A percentile compares a stretch with the other conserved stretches of the same genome.
These are phyloP conservation scores for Heliconius hewitsoni DNA, from an alignment of 1,140 invertebrate species.

Conservation along the genomic window DNA sequence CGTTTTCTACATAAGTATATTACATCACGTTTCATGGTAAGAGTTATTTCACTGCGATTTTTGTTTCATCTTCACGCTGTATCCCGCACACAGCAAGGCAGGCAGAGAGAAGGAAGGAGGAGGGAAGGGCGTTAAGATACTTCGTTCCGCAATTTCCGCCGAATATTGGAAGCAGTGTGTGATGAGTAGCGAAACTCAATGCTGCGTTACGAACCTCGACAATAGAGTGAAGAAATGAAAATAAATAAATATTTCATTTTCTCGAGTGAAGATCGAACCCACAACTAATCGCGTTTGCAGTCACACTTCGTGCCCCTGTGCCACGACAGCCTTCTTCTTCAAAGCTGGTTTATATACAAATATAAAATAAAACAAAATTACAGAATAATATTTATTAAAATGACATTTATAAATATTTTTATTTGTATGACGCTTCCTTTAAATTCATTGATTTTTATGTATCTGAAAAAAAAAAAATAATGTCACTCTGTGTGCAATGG, in stretches of 20 bases:
- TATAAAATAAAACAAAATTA: conserved; percentile 6
- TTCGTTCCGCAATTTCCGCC: no score
- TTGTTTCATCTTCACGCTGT: neutral
- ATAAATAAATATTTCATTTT: neutral
- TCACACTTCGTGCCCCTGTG: neutral
- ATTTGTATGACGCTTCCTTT: neutral
- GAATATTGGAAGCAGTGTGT: neutral
- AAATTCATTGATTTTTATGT: neutral
- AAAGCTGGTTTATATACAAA: no score
- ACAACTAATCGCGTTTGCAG: neutral
- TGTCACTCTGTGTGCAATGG: no score
- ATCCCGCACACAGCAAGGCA: neutral
- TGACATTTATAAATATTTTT: neutral
- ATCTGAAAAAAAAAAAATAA: conserved; percentile 5
- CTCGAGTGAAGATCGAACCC: neutral
- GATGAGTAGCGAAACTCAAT: neutral
- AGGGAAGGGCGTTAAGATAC: no score
- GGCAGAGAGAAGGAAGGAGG: neutral
- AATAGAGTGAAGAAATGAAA: neutral
- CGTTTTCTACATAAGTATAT: no score
- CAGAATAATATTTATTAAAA: neutral
- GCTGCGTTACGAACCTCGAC: neutral
- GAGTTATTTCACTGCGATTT: no score
- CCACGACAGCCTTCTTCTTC: neutral
- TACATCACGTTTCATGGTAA: no score